Percentiles rank a stretch among this genome's conserved stretches.
These are phyloP conservation scores for Symphodus melops DNA, from an alignment of 2,113 vertebrate genomes.

Conservation along the genomic window DNA sequence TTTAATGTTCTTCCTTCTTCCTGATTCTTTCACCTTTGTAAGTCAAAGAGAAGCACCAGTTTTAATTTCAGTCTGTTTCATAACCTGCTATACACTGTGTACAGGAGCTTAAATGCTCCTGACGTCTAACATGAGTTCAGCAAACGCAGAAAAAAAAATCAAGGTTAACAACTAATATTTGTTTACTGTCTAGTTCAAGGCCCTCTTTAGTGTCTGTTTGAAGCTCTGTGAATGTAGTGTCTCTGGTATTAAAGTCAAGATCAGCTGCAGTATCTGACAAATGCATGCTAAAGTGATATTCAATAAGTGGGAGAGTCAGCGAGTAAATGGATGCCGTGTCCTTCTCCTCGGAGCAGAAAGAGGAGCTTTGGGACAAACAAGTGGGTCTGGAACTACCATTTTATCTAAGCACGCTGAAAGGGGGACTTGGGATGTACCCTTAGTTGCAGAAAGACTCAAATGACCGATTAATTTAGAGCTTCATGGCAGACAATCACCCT, in stretches of 20 bases:
- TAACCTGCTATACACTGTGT: too few relatives aligned
- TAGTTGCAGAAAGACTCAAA: background rate
- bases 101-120: background rate
- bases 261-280: background rate
- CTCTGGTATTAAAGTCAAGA: background rate
- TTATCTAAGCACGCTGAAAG: background rate
- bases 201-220: background rate
- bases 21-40: too few relatives aligned
- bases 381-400: too few relatives aligned
- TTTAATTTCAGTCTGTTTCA: too few relatives aligned
- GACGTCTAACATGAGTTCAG: background rate
- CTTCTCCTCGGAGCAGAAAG: background rate
- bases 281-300: background rate
- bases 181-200: background rate
- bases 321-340: background rate
- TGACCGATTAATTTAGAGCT: background rate
- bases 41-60: too few relatives aligned
- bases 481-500: constrained; percentile 39
- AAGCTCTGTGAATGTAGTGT: background rate
- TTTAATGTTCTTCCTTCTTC: too few relatives aligned
- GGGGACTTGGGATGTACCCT: background rate
- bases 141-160: too few relatives aligned
- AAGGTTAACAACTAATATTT: background rate
- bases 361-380: background rate
- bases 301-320: background rate